A percentile compares a stretch with the other conserved stretches of the same genome.
Conservation (phyloP, 2,113 vertebrate species). For the Chaenogobius annularis region DNA sequence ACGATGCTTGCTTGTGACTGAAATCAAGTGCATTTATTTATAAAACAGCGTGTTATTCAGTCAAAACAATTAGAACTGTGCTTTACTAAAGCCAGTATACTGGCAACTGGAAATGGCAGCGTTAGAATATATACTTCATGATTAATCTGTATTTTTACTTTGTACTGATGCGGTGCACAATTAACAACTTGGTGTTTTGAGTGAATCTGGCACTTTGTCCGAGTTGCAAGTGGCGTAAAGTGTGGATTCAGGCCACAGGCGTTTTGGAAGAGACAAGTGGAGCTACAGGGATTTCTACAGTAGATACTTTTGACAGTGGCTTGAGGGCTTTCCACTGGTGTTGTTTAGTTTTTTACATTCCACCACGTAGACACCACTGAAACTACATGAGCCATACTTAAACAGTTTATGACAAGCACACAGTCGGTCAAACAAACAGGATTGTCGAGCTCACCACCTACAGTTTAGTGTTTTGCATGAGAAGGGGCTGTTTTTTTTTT, state of each 20-base stretch:
- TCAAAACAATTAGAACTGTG: conserved; percentile 68
- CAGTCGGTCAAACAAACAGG: conserved; percentile 7
- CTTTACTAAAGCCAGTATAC: conserved; percentile 60
- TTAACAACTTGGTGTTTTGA: conserved; percentile 26
- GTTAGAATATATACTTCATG: conserved; percentile 32
- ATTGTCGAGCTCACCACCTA: conserved; percentile 8
- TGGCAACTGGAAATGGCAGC: conserved; percentile 53
- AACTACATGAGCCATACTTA: conserved; percentile 6
- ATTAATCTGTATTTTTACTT: conserved; percentile 19
- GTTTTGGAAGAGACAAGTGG: conserved; percentile 44
- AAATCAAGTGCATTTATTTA: conserved; percentile 68
- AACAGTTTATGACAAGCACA: conserved; percentile 8
- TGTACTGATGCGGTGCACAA: conserved; percentile 21
- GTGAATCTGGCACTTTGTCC: conserved; percentile 29
- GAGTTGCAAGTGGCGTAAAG: conserved; percentile 51
- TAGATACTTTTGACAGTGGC: conserved; percentile 72
- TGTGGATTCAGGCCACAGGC: conserved; percentile 51
- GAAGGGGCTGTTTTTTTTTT: conserved; percentile 25
- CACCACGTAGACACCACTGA: conserved; percentile 31
- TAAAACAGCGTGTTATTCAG: conserved; percentile 67
- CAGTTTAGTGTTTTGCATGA: conserved; percentile 37
- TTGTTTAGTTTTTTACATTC: conserved; percentile 53
- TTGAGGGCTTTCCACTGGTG: conserved; percentile 57
- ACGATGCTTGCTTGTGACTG: conserved; percentile 56
- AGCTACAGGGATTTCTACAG: conserved; percentile 53